Evolutionary conservation across 2,113 vertebrate species (phyloP), one percentile per base, ranked within the genome.

Genomic region (Otolemur garnettii): DNA sequence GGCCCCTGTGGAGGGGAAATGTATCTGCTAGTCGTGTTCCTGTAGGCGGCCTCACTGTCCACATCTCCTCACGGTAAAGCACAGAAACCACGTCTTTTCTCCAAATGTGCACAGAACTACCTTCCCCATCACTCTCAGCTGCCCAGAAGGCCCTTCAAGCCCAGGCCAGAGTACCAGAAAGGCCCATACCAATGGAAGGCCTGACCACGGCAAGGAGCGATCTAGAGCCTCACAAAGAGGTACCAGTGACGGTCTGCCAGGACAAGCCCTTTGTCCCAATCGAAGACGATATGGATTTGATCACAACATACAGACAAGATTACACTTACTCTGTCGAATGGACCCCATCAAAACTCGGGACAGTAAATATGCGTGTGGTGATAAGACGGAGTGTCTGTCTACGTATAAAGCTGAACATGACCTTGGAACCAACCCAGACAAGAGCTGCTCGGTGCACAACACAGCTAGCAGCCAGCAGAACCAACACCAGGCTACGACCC

Each of bases 21-120:
- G 45, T 9, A 45, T 45, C 45, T 45, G 45, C 45, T 45, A 45
- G 45, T 45, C 8, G 45, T 45, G 45, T 9, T 45, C 45, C 45
- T 45, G 88, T 60, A 98, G 98, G 77, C 84, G 91, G 80, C 98
- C 98, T 79, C 97, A 33, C 66, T 98, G 98, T 91, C 98, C 98
- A 90, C 97, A 98, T 68, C 84, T 98, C 11, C 55, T 85, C 82
- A 97, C 92, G 97, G 97, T 11, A 97, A 86, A 78, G 97, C 15
- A 26, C 97, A 98, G 91, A 98, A 98, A 86, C 92, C 97, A 87
- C 97, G 98, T 90, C 89, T 97, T 60, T 87, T 98, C 75, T 97
- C 98, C 0, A 98, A 98, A 87, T 98, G 98, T 60, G 97, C 33
- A 38, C 92, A 98, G 10, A 97, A 78, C 90, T 98, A 98, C 38